Percentiles rank a stretch among this genome's conserved stretches.
phyloP scores from a whole-genome alignment of 2,797 vertebrate species.

The Tenualosa ilisha region DNA sequence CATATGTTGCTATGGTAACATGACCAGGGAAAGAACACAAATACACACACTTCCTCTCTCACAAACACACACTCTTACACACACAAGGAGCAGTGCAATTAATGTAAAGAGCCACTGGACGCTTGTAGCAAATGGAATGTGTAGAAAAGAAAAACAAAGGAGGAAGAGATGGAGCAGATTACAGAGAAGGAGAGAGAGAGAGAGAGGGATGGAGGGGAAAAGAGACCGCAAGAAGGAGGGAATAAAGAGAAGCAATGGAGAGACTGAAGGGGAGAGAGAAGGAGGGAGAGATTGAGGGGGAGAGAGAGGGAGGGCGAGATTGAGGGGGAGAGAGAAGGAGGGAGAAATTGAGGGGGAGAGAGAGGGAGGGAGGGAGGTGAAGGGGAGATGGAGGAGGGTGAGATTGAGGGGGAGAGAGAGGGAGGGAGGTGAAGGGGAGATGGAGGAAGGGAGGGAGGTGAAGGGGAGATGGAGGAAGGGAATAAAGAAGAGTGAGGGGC shows the following conservation, averaged over 20 bases:
- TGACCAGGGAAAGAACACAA: not conserved
- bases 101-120: not conserved
- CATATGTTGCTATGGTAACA: constrained; percentile 1
- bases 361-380: not conserved
- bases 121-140: not conserved
- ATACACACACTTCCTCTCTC: not conserved
- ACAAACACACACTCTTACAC: not conserved
- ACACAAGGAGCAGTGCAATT: not conserved
- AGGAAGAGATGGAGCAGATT: not conserved
- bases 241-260: not conserved
- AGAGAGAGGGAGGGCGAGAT: too few relatives aligned
- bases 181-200: not conserved
- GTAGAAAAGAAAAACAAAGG: not conserved
- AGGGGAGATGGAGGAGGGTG: not conserved
- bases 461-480: not conserved
- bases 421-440: too few relatives aligned
- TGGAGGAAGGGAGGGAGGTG: too few relatives aligned
- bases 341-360: too few relatives aligned
- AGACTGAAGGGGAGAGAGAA: not conserved
- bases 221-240: not conserved
- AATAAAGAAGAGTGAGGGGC: not conserved
- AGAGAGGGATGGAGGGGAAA: not conserved
- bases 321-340: not conserved
- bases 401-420: too few relatives aligned
- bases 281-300: not conserved